These are phyloP conservation scores for Acanthosepion lycidas DNA, from an alignment of 2,888 invertebrate species.

Conservation along the genomic window DNA sequence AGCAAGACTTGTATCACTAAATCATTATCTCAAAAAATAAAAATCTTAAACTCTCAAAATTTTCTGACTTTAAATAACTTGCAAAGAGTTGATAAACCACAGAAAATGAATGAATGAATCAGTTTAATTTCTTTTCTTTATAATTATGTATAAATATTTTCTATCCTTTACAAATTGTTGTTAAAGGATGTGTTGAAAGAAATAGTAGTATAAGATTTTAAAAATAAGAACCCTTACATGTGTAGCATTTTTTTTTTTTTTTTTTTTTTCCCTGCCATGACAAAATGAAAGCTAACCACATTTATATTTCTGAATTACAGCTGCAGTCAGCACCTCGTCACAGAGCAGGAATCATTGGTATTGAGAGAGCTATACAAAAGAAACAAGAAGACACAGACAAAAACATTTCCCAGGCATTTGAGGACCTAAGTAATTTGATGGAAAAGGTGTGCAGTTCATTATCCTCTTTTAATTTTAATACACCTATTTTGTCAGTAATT, in stretches of 20 bases:
- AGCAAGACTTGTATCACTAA: no score
- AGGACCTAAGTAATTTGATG: constrained; percentile 95
- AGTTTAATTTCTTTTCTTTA: no score
- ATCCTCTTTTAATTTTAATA: neutral
- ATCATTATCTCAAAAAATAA: no score
- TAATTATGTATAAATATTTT: no score
- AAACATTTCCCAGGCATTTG: constrained; percentile 93
- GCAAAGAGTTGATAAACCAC: no score
- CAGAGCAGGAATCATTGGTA: constrained; percentile 90
- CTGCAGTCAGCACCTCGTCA: constrained; percentile 79
- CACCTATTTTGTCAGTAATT: no score
- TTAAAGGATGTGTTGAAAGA: no score
- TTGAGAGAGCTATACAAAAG: constrained; percentile 92
- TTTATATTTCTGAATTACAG: neutral
- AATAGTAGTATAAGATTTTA: no score
- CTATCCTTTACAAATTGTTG: no score
- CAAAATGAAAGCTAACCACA: neutral
- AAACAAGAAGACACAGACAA: constrained; percentile 92
- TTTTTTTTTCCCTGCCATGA: neutral
- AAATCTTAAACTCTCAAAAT: no score
- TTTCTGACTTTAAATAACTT: no score
- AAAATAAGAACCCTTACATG: neutral
- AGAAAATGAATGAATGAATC: no score
- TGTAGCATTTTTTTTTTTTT: neutral
- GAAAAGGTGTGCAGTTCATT: constrained; percentile 79